These are phyloP conservation scores for Pheosia tremula DNA, from an alignment of 2,888 invertebrate genomes.

Conservation along the genomic window DNA sequence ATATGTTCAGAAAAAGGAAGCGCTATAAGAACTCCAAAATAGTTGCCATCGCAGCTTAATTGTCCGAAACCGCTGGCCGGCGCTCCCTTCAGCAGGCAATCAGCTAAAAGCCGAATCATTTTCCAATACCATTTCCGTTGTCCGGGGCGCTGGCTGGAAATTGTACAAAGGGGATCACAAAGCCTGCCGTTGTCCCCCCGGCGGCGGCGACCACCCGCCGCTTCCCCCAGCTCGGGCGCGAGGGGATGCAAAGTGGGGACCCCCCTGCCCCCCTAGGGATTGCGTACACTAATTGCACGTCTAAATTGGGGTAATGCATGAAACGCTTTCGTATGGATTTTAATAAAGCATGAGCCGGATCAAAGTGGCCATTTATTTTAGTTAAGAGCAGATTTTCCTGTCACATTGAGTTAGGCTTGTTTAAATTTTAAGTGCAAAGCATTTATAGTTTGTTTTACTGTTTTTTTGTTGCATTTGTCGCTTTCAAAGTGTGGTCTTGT, in stretches of 20 bases:
- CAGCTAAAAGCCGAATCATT: conserved; percentile 82
- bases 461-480: background rate
- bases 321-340: conserved; percentile 69
- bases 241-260: conserved; percentile 39
- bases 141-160: conserved; percentile 61
- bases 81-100: conserved; percentile 50
- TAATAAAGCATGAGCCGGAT: conserved; percentile 78
- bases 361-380: conserved; percentile 76
- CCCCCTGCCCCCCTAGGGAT: conserved; percentile 54
- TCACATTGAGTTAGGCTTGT: conserved; percentile 40
- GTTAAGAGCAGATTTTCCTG: conserved; percentile 69
- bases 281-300: conserved; percentile 75
- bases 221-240: conserved; percentile 33
- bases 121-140: conserved; percentile 80
- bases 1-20: background rate
- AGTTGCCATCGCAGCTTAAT: background rate
- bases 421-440: conserved; percentile 12
- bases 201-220: conserved; percentile 29
- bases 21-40: background rate
- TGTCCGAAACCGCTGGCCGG: background rate
- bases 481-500: background rate
- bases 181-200: conserved; percentile 60
- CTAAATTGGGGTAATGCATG: conserved; percentile 82
- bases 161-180: conserved; percentile 68
- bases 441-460: background rate